Evolutionary conservation across 2,797 vertebrate species (phyloP), one percentile per base, ranked within the genome.

Genomic region (Sebastes steindachneri): DNA sequence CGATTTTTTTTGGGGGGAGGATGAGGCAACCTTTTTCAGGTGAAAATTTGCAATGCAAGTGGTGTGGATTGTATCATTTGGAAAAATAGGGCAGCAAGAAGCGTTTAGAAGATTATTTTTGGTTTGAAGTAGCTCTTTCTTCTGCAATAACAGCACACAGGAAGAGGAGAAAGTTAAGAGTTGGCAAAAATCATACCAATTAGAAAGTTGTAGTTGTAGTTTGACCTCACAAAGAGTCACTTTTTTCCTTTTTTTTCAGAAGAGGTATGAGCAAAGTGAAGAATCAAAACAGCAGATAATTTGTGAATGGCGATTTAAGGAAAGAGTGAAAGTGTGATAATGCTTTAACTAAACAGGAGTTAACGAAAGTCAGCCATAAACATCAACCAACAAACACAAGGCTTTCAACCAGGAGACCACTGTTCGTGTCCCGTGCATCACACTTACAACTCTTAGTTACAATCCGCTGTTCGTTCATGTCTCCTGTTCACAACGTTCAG

Each of bases 31-130:
- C 55, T 66, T 87, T 84, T 82, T 74, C 84, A 93, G 91, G 82
- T 95, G 89, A 75, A 88, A 86, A 93, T 94, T 90, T 89, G 90
- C 92, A 93, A 86, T 89, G 83, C 83, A 86, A 84, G 81, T 81
- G 23, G 28, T 67, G 73, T 65, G 45, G 31, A 75, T 75, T 29
- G 21, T 77, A 84, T 83, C 7, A 41, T 91, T 85, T 79, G 7
- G 37, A 71, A 85, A 91, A 86, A 60, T 83, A 79, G 76, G 72
- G 58, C 84, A 86, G 60, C 12, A 10, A 73, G 64, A 19, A 17
- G 7, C 19, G 33, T 79, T 82, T 74, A 10, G 45, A 79, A 68
- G 48, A 68, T 75, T 58, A 31, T 51, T 81, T 73, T 63, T 33
- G 29, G 35, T 80, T 79, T 83, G 15, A 80, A 68, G 54, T 57